phyloP scores from a whole-genome alignment of 2,113 vertebrate species.

The Platichthys flesus region DNA sequence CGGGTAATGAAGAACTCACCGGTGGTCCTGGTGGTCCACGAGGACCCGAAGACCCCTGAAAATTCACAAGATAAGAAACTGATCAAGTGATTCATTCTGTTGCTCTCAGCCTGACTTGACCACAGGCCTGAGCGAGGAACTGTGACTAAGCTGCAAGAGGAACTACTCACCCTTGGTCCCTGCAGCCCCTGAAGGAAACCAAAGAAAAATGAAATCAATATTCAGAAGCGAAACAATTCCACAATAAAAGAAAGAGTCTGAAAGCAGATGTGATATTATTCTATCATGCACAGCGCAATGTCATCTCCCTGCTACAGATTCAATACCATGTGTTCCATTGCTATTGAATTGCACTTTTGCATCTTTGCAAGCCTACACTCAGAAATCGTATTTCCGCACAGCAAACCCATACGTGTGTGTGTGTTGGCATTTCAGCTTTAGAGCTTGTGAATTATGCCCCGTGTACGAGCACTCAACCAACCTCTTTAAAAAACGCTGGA shows the following conservation, averaged over 20 bases:
- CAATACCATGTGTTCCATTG: constrained; percentile 15
- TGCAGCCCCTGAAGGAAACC: constrained; percentile 85
- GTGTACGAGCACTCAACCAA: constrained; percentile 39
- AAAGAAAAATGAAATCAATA: constrained; percentile 52
- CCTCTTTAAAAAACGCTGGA: constrained; percentile 55
- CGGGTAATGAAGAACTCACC: constrained; percentile 80
- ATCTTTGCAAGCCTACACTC: constrained; percentile 28
- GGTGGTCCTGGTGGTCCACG: constrained; percentile 91
- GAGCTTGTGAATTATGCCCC: constrained; percentile 45
- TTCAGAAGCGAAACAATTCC: constrained; percentile 21
- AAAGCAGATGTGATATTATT: not conserved
- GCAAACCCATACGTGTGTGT: constrained; percentile 20
- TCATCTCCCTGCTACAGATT: constrained; percentile 13
- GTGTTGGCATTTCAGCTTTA: not conserved
- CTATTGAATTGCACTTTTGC: constrained; percentile 12
- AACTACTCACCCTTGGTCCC: constrained; percentile 90
- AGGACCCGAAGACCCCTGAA: constrained; percentile 90
- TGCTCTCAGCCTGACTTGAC: not conserved
- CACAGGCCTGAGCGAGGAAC: constrained; percentile 11
- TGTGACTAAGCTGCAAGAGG: constrained; percentile 11
- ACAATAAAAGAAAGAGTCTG: constrained; percentile 13
- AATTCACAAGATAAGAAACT: constrained; percentile 9
- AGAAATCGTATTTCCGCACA: constrained; percentile 26
- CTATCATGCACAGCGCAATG: not conserved
- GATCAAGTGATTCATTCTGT: constrained; percentile 14